Percentiles rank a stretch among this genome's conserved stretches.
phyloP scores from a whole-genome alignment of 2,113 vertebrate genomes.

The Tretioscincus oriximinensis region DNA sequence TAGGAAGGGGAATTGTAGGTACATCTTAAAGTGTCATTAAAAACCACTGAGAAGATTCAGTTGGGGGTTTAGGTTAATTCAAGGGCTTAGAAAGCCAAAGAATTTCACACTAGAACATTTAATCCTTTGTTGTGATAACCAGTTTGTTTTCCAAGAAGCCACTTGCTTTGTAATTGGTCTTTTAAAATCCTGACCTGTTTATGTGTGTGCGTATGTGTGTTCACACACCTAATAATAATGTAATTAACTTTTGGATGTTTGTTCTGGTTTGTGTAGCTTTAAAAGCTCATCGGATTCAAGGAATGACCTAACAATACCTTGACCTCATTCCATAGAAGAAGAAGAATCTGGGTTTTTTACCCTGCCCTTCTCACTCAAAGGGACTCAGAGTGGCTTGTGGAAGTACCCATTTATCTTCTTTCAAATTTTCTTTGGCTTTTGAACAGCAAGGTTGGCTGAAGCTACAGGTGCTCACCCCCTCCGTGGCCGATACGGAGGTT shows the following conservation, averaged over 20 bases:
- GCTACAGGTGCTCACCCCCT: no score
- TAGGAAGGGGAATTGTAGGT: not conserved
- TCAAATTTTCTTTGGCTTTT: no score
- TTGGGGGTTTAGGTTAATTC: constrained; percentile 42
- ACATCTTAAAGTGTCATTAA: constrained; percentile 48
- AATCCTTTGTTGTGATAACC: constrained; percentile 36
- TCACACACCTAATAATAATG: no score
- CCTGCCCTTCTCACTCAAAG: no score
- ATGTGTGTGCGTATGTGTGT: no score
- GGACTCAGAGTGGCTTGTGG: no score
- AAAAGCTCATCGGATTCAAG: not conserved
- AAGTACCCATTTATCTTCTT: no score
- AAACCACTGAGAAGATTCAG: constrained; percentile 48
- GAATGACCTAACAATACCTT: not conserved
- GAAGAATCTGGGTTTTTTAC: no score
- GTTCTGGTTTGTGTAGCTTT: not conserved
- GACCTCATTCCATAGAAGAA: not conserved
- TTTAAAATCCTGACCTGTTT: constrained; percentile 37
- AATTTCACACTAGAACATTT: constrained; percentile 60
- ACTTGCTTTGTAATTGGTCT: constrained; percentile 33
- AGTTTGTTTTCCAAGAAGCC: constrained; percentile 37
- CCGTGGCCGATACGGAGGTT: no score
- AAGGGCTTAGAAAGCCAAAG: constrained; percentile 44
- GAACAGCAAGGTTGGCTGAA: no score
- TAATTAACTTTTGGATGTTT: no score